A percentile compares a stretch with the other conserved stretches of the same genome.
Conservation (phyloP, 2,888 invertebrate species). For the Mimachlamys varia region DNA sequence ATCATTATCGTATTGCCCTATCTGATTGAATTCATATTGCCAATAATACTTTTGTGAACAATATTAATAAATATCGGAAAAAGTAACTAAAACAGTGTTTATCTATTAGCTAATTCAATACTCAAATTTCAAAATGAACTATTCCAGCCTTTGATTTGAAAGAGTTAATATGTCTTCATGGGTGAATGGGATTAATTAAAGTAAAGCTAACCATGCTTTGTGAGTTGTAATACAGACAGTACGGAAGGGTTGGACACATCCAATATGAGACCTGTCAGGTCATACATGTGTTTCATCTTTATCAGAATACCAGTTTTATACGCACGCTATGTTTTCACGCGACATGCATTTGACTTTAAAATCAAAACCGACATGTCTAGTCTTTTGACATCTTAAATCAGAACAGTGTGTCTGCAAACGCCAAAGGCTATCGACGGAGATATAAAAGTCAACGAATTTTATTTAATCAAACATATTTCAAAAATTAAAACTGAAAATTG, state of each 20-base stretch:
- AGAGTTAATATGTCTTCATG: no score
- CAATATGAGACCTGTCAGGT: not conserved
- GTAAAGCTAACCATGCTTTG: no score
- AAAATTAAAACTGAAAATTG: not conserved
- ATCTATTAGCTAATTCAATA: no score
- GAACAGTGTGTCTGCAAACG: not conserved
- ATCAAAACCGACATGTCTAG: not conserved
- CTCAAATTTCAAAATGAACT: no score
- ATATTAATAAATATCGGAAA: no score
- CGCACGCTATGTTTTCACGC: not conserved
- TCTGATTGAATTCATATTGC: no score
- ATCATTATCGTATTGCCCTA: no score
- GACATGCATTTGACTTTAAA: conserved; percentile 10
- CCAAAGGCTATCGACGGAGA: not conserved
- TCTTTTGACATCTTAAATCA: not conserved
- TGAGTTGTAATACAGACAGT: no score
- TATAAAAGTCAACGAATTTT: not conserved
- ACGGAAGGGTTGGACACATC: not conserved
- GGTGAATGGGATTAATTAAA: no score
- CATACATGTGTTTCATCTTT: conserved; percentile 1
- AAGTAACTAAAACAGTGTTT: no score
- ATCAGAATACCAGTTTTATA: not conserved
- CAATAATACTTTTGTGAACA: no score
- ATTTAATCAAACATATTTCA: conserved; percentile 21
- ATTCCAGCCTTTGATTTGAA: no score